Percentiles rank a stretch among this genome's conserved stretches.
These are phyloP conservation scores for Linyphia triangularis DNA, from an alignment of 2,888 invertebrate species.

Conservation along the genomic window DNA sequence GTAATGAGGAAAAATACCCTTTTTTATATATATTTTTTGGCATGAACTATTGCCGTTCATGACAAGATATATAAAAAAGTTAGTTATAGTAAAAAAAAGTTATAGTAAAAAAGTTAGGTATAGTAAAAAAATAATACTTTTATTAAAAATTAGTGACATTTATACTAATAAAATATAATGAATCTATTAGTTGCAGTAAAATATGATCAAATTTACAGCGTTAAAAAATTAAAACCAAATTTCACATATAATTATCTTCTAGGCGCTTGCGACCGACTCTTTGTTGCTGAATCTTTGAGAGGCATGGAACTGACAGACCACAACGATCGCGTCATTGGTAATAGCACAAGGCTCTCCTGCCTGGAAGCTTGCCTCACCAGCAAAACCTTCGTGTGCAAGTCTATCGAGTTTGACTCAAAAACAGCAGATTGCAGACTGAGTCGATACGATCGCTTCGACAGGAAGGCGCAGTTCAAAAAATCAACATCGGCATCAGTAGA, in stretches of 20 bases:
- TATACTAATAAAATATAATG: neutral
- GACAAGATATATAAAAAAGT: no score
- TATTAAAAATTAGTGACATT: neutral
- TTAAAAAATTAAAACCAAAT: no score
- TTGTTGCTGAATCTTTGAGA: constrained; percentile 65
- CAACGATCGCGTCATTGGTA: constrained; percentile 78
- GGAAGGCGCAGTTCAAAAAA: constrained; percentile 78
- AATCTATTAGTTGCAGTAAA: neutral
- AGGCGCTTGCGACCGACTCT: constrained; percentile 74
- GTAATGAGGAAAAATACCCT: no score
- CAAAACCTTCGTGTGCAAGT: constrained; percentile 79
- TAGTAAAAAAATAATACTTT: neutral
- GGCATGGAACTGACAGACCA: constrained; percentile 78
- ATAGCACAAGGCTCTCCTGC: constrained; percentile 79
- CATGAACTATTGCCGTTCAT: no score
- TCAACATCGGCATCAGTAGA: constrained; percentile 78
- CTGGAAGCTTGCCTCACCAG: constrained; percentile 79
- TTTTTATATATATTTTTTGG: no score
- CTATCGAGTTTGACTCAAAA: constrained; percentile 80
- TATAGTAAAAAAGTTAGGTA: neutral
- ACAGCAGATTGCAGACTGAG: constrained; percentile 78
- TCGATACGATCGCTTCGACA: constrained; percentile 79
- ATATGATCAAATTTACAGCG: no score
- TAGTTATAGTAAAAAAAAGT: no score
- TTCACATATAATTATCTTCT: neutral